A percentile compares a stretch with the other conserved stretches of the same genome.
Evolutionary conservation across 2,888 invertebrate genomes (phyloP).

Genomic region (Ectropis crepuscularia): DNA sequence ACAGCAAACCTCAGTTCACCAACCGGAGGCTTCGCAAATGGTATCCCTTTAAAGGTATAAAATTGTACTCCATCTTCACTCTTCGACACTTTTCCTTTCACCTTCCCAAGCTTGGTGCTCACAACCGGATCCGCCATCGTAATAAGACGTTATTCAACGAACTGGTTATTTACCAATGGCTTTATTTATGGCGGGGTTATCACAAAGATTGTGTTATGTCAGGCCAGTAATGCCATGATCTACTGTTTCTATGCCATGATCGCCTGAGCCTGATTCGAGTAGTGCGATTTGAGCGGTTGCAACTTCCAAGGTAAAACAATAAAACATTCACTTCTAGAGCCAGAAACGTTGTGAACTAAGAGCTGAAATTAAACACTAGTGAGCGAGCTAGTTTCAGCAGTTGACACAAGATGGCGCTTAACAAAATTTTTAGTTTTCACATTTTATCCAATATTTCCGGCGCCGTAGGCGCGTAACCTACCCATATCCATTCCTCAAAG

Average conservation of each 20-base stretch:
- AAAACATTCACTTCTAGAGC: neutral
- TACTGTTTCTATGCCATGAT: conserved; percentile 7
- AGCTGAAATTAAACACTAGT: neutral
- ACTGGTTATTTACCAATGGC: neutral
- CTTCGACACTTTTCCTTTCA: conserved; percentile 69
- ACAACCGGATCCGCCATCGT: conserved; percentile 57
- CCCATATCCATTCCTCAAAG: too few species aligned
- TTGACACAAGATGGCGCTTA: conserved; percentile 19
- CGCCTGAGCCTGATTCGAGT: neutral
- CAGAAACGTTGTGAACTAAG: neutral
- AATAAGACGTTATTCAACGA: conserved; percentile 1
- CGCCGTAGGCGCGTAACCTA: too few species aligned
- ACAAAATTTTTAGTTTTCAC: too few species aligned
- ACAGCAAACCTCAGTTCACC: conserved; percentile 63
- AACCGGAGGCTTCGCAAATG: conserved; percentile 81
- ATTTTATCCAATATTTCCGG: too few species aligned
- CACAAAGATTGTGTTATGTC: conserved; percentile 7
- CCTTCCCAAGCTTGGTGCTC: conserved; percentile 72
- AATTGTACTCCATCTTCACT: conserved; percentile 68
- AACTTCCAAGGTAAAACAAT: neutral
- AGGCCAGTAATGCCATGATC: conserved; percentile 8
- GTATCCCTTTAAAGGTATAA: conserved; percentile 69
- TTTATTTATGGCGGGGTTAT: conserved; percentile 11
- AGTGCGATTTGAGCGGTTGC: too few species aligned
- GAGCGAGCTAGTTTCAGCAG: conserved; percentile 6